Evolutionary conservation across 2,888 invertebrate genomes (phyloP), one percentile per base, ranked within the genome.

Genomic region (Bimastos eiseni): DNA sequence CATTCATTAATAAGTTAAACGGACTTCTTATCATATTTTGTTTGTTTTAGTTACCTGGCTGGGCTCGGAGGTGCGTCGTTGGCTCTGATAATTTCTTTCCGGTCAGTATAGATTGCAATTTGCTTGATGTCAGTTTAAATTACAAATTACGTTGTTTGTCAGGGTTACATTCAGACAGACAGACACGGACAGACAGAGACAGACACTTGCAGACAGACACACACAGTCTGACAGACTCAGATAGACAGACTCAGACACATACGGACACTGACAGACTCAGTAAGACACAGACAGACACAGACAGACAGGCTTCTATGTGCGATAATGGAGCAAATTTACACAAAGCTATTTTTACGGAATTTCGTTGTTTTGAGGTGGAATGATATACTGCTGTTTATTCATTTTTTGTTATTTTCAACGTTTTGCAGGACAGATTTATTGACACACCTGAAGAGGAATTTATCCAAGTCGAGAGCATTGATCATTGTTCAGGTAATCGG

Each of bases 11-110:
- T 30, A 70, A 19, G 21, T 49, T 49, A 49, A 49, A 49, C 15
- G 19, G 15, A 49, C 3, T 21, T 49, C 49, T 21, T 70, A 8
- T 70, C 70, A n/a, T n/a, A 70, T 70, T 70, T 11, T 49, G 49
- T 70, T 70, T 70, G 11, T 70, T 70, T 70, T 70, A 91, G 91
- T 34, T 91, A 91, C 70, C 36, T 89, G 89, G 90, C 90, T 24
- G 90, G 91, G 33, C 24, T 83, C 88, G 36, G 90, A 41, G 88
- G 89, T 83, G 49, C 90, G 6, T 86, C 15, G 21, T 86, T 86
- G 19, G 37, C 86, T 21, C 34, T 86, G 86, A 6, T 86, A 21
- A 36, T 86, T 36, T 86, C n/a, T 21, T 33, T 86, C 37, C 8
- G 1, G 86, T 86, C 34, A 24, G 37, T 86, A 24, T 86, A 33